phyloP scores from a whole-genome alignment of 2,797 vertebrate genomes.

The Pseudomugil gertrudae region DNA sequence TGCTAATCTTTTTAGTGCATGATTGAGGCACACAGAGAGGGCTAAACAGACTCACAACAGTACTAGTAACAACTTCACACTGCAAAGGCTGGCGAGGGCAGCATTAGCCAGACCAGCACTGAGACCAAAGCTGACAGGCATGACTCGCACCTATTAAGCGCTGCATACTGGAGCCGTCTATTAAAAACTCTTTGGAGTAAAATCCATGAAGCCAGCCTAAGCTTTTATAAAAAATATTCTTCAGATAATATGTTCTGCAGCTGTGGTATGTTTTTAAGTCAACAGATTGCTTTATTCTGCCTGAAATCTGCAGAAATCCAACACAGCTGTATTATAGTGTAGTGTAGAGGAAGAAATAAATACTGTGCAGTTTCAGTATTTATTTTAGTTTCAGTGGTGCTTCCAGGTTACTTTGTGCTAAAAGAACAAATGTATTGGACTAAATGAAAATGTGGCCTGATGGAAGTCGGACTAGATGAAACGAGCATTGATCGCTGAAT shows the following conservation, averaged over 20 bases:
- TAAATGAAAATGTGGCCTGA: no score
- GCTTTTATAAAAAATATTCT: background rate
- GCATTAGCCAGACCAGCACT: slow-evolving; percentile 28
- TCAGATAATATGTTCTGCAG: background rate
- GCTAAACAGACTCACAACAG: slow-evolving; percentile 46
- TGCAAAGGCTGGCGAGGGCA: slow-evolving; percentile 35
- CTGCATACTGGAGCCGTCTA: slow-evolving; percentile 31
- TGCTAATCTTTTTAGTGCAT: slow-evolving; percentile 31
- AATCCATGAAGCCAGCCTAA: background rate
- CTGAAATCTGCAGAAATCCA: background rate
- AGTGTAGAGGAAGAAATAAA: background rate
- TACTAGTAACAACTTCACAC: slow-evolving; percentile 62
- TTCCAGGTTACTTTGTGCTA: background rate
- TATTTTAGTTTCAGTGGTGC: background rate
- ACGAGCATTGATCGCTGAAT: background rate
- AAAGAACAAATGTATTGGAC: no score
- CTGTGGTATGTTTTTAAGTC: background rate
- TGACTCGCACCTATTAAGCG: slow-evolving; percentile 50
- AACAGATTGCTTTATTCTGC: background rate
- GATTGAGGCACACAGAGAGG: slow-evolving; percentile 19
- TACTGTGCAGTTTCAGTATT: background rate
- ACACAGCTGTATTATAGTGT: background rate
- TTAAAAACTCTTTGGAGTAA: slow-evolving; percentile 14
- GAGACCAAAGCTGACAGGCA: slow-evolving; percentile 50
- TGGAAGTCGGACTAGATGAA: background rate